phyloP scores from a whole-genome alignment of 53 echinoderm and acorn worm species.

The Temnopleurus reevesii region DNA sequence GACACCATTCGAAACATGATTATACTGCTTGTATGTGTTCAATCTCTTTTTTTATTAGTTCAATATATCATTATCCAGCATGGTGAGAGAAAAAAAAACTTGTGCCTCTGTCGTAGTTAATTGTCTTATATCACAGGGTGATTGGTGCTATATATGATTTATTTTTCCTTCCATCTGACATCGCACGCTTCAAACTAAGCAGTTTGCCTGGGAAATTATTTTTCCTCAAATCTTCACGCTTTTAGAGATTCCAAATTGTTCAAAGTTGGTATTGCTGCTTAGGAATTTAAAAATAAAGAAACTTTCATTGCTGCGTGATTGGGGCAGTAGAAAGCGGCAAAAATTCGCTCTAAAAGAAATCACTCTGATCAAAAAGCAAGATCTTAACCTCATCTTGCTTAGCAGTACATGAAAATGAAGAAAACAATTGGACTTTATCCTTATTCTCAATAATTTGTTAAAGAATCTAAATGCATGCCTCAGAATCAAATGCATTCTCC shows the following conservation, averaged over 20 bases:
- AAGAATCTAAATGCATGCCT: constrained; percentile 51
- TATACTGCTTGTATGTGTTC: constrained; percentile 47
- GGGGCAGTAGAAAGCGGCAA: constrained; percentile 12
- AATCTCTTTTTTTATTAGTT: constrained; percentile 40
- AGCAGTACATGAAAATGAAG: constrained; percentile 39
- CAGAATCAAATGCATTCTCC: constrained; percentile 39
- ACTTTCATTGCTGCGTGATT: background rate
- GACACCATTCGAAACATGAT: background rate
- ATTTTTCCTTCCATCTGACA: constrained; percentile 40
- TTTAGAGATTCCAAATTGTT: constrained; percentile 34
- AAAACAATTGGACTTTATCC: constrained; percentile 47
- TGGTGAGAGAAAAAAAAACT: constrained; percentile 9
- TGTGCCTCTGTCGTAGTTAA: constrained; percentile 17
- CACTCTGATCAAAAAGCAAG: background rate
- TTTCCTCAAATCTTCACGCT: constrained; percentile 39
- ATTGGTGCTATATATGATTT: constrained; percentile 51
- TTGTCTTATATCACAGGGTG: constrained; percentile 25
- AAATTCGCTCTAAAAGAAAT: background rate
- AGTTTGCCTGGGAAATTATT: constrained; percentile 36
- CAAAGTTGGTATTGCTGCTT: constrained; percentile 34
- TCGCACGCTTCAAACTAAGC: constrained; percentile 56
- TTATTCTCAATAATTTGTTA: constrained; percentile 23
- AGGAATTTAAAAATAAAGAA: constrained; percentile 2
- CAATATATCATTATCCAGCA: constrained; percentile 29
- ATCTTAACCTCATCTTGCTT: background rate